Evolutionary conservation across 1,140 invertebrate species (phyloP).

Genomic region (Papilio polytes): DNA sequence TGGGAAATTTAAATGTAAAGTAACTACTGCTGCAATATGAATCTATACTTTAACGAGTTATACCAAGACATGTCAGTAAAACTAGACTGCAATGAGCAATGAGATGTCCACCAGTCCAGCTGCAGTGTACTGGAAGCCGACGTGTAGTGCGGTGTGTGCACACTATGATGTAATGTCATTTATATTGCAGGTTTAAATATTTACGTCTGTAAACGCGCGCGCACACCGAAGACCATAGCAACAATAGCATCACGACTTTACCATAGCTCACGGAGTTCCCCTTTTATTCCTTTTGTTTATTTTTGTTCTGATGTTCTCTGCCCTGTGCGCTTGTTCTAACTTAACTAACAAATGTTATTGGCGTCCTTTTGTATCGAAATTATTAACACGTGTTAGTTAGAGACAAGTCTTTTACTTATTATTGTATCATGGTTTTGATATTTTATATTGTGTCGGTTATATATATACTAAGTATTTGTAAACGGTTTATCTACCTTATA

Average conservation of each 20-base stretch:
- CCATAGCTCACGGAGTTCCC: not conserved
- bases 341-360: conserved; percentile 27
- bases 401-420: conserved; percentile 21
- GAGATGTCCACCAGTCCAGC: too few species aligned
- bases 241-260: conserved; percentile 17
- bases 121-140: too few species aligned
- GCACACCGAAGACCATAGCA: conserved; percentile 2
- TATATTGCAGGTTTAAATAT: conserved; percentile 38
- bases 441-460: not conserved
- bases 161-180: conserved; percentile 17
- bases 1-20: too few species aligned
- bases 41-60: too few species aligned
- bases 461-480: not conserved
- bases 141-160: too few species aligned
- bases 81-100: too few species aligned
- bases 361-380: conserved; percentile 15
- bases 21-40: too few species aligned
- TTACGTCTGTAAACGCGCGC: conserved; percentile 35
- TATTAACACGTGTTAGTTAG: conserved; percentile 29
- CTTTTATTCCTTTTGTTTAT: conserved; percentile 4
- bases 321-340: conserved; percentile 41
- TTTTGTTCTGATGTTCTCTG: conserved; percentile 25
- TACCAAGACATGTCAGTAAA: too few species aligned
- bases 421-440: not conserved
- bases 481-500: not conserved